Percentiles rank a stretch among this genome's conserved stretches.
Evolutionary conservation across 1,140 invertebrate species (phyloP).

Genomic region (Thaumatotibia leucotreta): DNA sequence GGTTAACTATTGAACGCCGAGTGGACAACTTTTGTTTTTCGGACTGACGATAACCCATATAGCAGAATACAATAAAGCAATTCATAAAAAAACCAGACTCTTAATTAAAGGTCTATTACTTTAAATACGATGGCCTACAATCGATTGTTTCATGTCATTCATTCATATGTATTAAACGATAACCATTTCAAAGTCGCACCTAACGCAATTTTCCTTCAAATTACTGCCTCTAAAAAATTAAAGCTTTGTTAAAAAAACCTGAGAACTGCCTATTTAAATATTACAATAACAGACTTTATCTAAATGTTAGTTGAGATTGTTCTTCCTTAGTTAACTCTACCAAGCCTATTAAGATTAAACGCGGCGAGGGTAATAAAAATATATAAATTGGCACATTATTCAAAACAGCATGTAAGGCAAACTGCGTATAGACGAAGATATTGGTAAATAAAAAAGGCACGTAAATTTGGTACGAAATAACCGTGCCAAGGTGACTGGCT

Average conservation of each 20-base stretch:
- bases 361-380: background rate
- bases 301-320: background rate
- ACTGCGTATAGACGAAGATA: background rate
- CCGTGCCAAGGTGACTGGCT: constrained; percentile 54
- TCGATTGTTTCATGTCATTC: too few relatives aligned
- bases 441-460: constrained; percentile 29
- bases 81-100: too few relatives aligned
- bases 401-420: background rate
- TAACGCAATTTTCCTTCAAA: background rate
- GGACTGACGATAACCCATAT: too few relatives aligned
- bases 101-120: too few relatives aligned
- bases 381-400: background rate
- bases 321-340: background rate
- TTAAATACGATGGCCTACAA: too few relatives aligned
- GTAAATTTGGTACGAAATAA: constrained; percentile 44
- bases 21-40: too few relatives aligned
- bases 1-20: too few relatives aligned
- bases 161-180: too few relatives aligned
- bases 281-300: background rate
- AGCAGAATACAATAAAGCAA: too few relatives aligned
- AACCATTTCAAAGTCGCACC: background rate
- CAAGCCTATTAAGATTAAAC: background rate
- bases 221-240: background rate
- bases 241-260: background rate
- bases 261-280: too few relatives aligned